Evolutionary conservation across 1,140 invertebrate genomes (phyloP), one percentile per base, ranked within the genome.

Genomic region (Bactericera cockerelli): DNA sequence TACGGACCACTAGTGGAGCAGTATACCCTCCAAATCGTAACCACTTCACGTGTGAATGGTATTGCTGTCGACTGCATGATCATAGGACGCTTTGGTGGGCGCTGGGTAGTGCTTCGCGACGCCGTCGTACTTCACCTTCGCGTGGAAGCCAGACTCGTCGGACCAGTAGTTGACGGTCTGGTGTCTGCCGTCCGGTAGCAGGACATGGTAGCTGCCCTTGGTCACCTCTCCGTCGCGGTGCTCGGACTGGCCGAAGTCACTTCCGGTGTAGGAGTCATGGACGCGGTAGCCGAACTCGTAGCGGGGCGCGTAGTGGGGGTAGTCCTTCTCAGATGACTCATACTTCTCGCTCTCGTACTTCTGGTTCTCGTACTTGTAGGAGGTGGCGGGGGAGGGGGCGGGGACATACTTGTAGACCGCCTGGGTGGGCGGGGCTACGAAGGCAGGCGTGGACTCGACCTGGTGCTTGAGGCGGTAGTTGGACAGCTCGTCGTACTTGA

Each of bases 121-220:
- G 2, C 38, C 58, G 16, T 80, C 75, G 68, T 85, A 88, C 10
- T 80, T 80, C 25, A 89, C 82, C 63, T 82, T 77, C 11, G 86
- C 85, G 67, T 86, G 83, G 70, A 81, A 89, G 10, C 86, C 86
- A 53, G 71, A 73, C 26, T 80, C 76, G 61, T 87, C 86, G 0
- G 84, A 86, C 59, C 78, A 82, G 71, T 90, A 90, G 54, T 79
- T 75, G 25, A 89, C 86, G 59, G 79, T 80, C 72, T 88, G 85
- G 63, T 81, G 72, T 60, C 84, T 76, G 26, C 85, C 85, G 71
- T 87, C 85, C 1, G 85, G 85, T 26, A 89, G 70, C n/a, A 82
- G 73, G 28, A 88, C 84, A 64, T 84, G 81, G 72, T 89, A 87
- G 62, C 79, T 76, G 49, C 86, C 84, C 64, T 79, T 80, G 10